Base-by-base conservation (phyloP, 2,113 vertebrate species). In the Calyptomena viridis region DNA sequence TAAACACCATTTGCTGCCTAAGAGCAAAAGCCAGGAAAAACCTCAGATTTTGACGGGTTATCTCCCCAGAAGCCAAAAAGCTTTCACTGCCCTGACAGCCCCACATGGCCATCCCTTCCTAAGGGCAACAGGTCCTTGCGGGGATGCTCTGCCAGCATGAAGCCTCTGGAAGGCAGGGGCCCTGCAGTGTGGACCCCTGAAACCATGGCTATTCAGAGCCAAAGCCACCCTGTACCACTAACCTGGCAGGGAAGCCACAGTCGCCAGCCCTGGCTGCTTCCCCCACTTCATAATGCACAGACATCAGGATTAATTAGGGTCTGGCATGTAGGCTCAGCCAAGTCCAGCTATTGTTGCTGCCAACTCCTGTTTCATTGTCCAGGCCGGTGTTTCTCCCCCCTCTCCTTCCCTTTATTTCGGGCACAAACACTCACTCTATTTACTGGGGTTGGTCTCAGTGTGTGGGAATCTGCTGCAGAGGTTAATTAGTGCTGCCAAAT, bases 401-500 rank as follows among this genome's bases (percentile, higher is more conserved):
- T 62, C 66, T 46, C 77, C 33, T 72, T 42, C 86, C 72, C 56
- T 96, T 95, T 86, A 89, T 96, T 84, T 66, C 3, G 2, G 31
- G 77, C 77, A 96, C 85, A 94, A 96, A 95, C 0, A 0, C 73
- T 58, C 79, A 75, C 93, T 92, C 79, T 95, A 42, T 95, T 90
- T 93, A 24, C 63, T 74, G 74, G 78, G 46, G 67, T 93, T 66
- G 92, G 56, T 49, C 95, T 86, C 89, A 93, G 77, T 58, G 95
- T 91, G 91, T 91, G 82, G 95, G 95, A 96, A 96, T 95, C 91
- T 93, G 83, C 89, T 69, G 64, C 91, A 67, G 91, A 95, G 87
- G 93, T 94, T 93, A 92, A 96, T 97, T 91, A 92, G 79, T 92
- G 79, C 58, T 84, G 68, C 92, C 47, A 58, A 90, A 44, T 9